These are phyloP conservation scores for Halcyon leucocephala DNA, from an alignment of 2,797 vertebrate genomes.

Conservation along the genomic window DNA sequence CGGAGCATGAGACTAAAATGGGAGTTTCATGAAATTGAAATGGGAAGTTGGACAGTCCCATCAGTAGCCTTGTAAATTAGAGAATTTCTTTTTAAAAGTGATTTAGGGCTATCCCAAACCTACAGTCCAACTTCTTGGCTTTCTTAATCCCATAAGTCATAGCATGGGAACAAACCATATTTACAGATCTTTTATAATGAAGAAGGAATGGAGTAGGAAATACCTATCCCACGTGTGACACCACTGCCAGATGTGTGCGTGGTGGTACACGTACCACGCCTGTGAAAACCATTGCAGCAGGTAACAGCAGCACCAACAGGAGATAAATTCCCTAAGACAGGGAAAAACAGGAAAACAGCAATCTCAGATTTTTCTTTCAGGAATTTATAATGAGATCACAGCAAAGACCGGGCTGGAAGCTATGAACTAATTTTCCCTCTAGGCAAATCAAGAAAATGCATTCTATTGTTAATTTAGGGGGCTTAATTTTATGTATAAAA, in stretches of 20 bases:
- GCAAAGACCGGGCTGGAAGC: background rate
- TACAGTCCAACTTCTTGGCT: background rate
- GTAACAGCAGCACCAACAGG: background rate
- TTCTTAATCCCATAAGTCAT: background rate
- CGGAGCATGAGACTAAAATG: background rate
- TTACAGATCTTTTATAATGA: background rate
- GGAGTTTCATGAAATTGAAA: background rate
- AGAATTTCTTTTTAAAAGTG: background rate
- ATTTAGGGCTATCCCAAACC: background rate
- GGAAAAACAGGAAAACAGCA: background rate
- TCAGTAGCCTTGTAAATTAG: background rate
- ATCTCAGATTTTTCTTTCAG: background rate
- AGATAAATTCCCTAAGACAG: background rate
- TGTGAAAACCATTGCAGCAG: background rate
- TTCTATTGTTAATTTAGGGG: background rate
- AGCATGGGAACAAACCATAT: background rate
- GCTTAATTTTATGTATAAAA: background rate
- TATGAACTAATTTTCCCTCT: background rate
- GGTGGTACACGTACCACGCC: accelerated
- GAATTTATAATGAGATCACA: background rate
- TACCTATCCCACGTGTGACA: background rate
- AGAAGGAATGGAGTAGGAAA: background rate
- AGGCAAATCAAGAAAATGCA: background rate
- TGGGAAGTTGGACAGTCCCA: background rate
- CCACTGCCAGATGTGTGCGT: background rate